These are phyloP conservation scores for Etheostoma cragini DNA, from an alignment of 2,113 vertebrate genomes.

Conservation along the genomic window DNA sequence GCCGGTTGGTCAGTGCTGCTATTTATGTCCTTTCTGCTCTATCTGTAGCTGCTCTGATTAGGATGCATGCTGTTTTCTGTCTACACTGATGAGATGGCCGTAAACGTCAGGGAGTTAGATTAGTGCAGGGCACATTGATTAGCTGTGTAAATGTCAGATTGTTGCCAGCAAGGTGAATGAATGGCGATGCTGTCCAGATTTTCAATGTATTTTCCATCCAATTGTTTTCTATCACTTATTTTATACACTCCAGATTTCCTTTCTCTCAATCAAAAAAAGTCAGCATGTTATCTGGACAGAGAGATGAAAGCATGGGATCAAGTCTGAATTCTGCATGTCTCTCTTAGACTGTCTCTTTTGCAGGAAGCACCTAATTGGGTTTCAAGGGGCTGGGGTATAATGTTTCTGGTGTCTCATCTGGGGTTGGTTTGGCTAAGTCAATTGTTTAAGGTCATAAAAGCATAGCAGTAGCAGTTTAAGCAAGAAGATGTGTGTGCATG, in stretches of 20 bases:
- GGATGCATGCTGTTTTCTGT: conserved; percentile 37
- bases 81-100: conserved; percentile 23
- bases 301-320: not conserved
- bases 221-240: not conserved
- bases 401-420: conserved; percentile 7
- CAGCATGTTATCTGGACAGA: not conserved
- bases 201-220: not conserved
- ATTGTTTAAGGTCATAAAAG: conserved; percentile 1
- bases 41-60: conserved; percentile 30
- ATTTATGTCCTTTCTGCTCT: conserved; percentile 21
- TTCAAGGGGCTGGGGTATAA: not conserved
- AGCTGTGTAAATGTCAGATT: conserved; percentile 43
- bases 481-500: not conserved
- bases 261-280: too few species aligned
- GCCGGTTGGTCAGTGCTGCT: not conserved
- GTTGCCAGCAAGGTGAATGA: conserved; percentile 10
- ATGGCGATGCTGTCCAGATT: not conserved
- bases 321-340: not conserved
- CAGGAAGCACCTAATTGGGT: not conserved
- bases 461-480: not conserved
- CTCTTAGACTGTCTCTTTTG: not conserved
- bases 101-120: conserved; percentile 22
- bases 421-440: not conserved
- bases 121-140: conserved; percentile 32
- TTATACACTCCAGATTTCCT: not conserved